Evolutionary conservation across 1,140 invertebrate genomes (phyloP).

Genomic region (Drosophila pandora): DNA sequence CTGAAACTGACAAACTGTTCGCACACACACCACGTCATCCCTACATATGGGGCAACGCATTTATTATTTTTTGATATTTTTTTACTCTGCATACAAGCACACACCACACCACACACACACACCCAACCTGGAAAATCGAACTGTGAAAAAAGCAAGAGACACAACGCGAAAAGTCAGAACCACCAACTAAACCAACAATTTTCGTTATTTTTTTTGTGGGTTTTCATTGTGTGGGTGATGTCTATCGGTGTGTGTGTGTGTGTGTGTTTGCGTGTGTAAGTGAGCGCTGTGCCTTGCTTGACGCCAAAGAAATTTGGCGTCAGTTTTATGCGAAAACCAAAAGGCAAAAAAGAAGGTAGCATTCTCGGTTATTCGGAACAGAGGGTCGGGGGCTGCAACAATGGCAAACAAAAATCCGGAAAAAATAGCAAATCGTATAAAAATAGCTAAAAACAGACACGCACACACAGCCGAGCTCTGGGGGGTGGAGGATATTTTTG

Average conservation of each 20-base stretch:
- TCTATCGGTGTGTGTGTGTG: slow-evolving; percentile 29
- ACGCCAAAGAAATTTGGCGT: slow-evolving; percentile 81
- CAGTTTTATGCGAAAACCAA: slow-evolving; percentile 66
- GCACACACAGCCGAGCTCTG: slow-evolving; percentile 14
- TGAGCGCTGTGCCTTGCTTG: slow-evolving; percentile 63
- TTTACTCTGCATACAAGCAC: slow-evolving; percentile 25
- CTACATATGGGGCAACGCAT: slow-evolving; percentile 48
- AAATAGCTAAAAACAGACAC: slow-evolving; percentile 69
- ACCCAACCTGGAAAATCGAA: slow-evolving; percentile 65
- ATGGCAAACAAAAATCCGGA: slow-evolving; percentile 78
- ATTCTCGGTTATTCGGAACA: slow-evolving; percentile 6
- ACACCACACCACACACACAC: slow-evolving; percentile 17
- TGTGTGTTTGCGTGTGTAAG: slow-evolving; percentile 7
- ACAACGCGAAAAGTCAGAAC: slow-evolving; percentile 61
- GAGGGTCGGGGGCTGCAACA: slow-evolving; percentile 40
- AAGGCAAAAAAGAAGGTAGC: slow-evolving; percentile 46
- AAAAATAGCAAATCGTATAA: slow-evolving; percentile 79
- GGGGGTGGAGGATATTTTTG: neutral
- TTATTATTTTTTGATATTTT: slow-evolving; percentile 76
- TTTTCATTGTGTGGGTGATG: slow-evolving; percentile 22
- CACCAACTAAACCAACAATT: slow-evolving; percentile 55
- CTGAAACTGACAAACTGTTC: slow-evolving; percentile 70
- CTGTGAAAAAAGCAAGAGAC: slow-evolving; percentile 23
- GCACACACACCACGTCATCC: slow-evolving; percentile 21
- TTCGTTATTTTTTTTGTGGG: slow-evolving; percentile 21